phyloP scores from a whole-genome alignment of 30 jellyfish, hydroid and myxozoan species.

The Aurelia aurita region DNA sequence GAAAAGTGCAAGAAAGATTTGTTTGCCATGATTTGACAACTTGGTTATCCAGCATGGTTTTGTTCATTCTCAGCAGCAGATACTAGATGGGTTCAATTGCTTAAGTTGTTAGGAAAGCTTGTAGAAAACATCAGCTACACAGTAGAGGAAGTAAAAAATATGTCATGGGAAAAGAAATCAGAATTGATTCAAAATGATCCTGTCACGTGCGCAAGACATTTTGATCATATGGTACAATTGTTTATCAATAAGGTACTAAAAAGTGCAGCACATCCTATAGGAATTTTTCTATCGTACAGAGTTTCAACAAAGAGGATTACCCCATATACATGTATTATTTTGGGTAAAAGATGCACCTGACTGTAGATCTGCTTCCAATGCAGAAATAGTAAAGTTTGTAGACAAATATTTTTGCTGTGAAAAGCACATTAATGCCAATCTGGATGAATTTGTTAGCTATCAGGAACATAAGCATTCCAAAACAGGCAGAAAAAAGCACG shows the following conservation, averaged over 20 bases:
- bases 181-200: constrained; percentile 5
- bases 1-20: constrained; percentile 36
- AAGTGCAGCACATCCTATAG: constrained; percentile 18
- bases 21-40: constrained; percentile 53
- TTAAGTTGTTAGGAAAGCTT: not conserved
- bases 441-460: not conserved
- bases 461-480: constrained; percentile 69
- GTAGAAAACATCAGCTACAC: not conserved
- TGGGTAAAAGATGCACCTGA: constrained; percentile 35
- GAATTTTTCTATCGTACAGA: constrained; percentile 18
- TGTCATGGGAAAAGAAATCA: constrained; percentile 43
- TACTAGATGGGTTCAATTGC: constrained; percentile 15
- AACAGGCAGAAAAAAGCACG: constrained; percentile 34
- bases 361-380: constrained; percentile 1
- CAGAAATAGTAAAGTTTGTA: constrained; percentile 5
- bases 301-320: constrained; percentile 42
- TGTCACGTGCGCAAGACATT: constrained; percentile 13
- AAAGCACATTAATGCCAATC: not conserved
- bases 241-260: not conserved
- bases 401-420: constrained; percentile 21
- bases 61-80: constrained; percentile 60
- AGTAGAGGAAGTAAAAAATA: not conserved
- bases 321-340: constrained; percentile 38
- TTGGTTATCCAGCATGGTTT: constrained; percentile 45
- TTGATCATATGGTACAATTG: constrained; percentile 16